Percentiles rank a stretch among this genome's conserved stretches.
Conservation (phyloP, 2,113 vertebrate species). For the Vidua macroura region DNA sequence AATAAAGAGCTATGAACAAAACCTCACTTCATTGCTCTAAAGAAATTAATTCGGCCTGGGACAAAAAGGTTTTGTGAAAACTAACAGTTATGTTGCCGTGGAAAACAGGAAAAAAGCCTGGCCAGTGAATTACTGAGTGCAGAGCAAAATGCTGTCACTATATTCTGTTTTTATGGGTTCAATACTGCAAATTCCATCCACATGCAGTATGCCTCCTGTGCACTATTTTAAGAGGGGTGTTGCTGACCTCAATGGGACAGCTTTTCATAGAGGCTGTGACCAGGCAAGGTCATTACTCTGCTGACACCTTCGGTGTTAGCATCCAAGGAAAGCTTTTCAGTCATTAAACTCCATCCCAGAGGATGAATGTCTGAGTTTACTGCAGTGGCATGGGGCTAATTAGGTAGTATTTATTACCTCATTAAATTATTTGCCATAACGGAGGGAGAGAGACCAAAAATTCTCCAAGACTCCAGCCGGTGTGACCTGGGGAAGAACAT, state of each 20-base stretch:
- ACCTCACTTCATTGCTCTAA: slow-evolving; percentile 16
- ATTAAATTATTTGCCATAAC: not conserved
- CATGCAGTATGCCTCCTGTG: not conserved
- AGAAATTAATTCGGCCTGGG: slow-evolving; percentile 39
- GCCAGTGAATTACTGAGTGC: not conserved
- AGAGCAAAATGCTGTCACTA: slow-evolving; percentile 39
- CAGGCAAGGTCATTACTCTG: not conserved
- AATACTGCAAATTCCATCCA: slow-evolving; percentile 30
- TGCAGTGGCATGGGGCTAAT: not conserved
- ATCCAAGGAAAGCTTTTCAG: not conserved
- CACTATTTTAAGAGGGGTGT: slow-evolving; percentile 6
- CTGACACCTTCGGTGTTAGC: not conserved
- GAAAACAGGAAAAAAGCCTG: slow-evolving; percentile 39
- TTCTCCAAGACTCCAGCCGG: not conserved
- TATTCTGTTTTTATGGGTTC: not conserved
- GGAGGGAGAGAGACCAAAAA: not conserved
- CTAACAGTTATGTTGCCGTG: slow-evolving; percentile 46
- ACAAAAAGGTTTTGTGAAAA: slow-evolving; percentile 65
- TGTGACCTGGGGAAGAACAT: not conserved
- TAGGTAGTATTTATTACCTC: not conserved
- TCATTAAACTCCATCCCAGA: not conserved
- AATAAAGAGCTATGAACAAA: slow-evolving; percentile 38
- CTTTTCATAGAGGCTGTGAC: not conserved
- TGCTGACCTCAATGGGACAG: not conserved
- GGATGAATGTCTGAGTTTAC: not conserved